Evolutionary conservation across 2,797 vertebrate species (phyloP).

Genomic region (Zenarchopterus dispar): DNA sequence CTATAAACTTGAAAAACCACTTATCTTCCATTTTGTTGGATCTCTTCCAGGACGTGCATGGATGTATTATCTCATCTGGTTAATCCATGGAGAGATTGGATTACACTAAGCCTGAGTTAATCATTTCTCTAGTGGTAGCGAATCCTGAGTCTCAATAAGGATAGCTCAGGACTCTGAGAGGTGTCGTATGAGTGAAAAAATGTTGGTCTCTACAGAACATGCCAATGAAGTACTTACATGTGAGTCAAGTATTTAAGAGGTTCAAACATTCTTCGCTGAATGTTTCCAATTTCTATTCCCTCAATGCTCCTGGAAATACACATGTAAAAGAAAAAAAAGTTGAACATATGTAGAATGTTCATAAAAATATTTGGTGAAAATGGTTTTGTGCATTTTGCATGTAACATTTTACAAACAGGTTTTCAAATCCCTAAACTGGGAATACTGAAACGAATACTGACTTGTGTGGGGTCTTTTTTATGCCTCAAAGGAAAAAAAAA

Average conservation of each 20-base stretch:
- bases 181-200: neutral
- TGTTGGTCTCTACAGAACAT: neutral
- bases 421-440: neutral
- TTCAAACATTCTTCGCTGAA: conserved; percentile 93
- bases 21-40: conserved; percentile 4
- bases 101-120: conserved; percentile 29
- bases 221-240: conserved; percentile 86
- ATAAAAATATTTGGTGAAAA: too few species aligned
- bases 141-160: conserved; percentile 21
- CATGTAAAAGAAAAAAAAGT: neutral
- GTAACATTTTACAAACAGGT: neutral
- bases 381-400: too few species aligned
- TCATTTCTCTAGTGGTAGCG: conserved; percentile 28
- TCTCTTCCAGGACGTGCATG: conserved; percentile 6
- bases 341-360: neutral
- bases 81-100: conserved; percentile 29
- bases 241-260: conserved; percentile 94
- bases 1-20: neutral
- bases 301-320: conserved; percentile 91
- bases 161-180: neutral
- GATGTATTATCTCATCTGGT: conserved; percentile 9
- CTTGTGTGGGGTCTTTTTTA: neutral
- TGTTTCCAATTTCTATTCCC: conserved; percentile 93
- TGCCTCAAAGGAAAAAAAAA: neutral
- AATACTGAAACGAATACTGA: neutral